phyloP scores from a whole-genome alignment of 2,888 invertebrate genomes.

The Lepidocyrtinus sp. region DNA sequence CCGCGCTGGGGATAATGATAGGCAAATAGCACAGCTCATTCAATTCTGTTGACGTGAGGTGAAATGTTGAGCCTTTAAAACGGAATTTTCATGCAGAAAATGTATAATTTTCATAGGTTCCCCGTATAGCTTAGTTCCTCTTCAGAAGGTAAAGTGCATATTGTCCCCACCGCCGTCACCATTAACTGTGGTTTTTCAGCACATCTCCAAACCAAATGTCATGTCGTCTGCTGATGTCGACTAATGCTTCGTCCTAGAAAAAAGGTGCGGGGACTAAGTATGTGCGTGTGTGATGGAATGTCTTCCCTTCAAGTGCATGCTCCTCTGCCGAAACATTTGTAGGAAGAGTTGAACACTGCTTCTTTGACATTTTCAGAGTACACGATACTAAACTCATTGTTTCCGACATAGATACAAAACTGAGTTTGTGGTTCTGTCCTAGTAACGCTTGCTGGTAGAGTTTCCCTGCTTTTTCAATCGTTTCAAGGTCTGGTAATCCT shows the following conservation, averaged over 20 bases:
- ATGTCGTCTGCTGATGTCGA: constrained; percentile 12
- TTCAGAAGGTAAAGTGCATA: constrained; percentile 19
- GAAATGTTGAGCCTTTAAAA: too few species aligned
- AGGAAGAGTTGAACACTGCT: background rate
- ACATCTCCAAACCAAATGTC: constrained; percentile 38
- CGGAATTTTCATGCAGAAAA: too few species aligned
- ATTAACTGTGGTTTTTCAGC: constrained; percentile 15
- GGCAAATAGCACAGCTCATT: too few species aligned
- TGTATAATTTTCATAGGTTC: too few species aligned
- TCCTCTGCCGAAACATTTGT: background rate
- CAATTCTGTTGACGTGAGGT: too few species aligned
- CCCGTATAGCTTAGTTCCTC: too few species aligned
- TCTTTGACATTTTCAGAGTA: constrained; percentile 1
- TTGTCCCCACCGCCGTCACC: constrained; percentile 17
- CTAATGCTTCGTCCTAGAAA: constrained; percentile 7
- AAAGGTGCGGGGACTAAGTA: background rate
- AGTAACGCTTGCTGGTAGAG: background rate
- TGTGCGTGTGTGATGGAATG: constrained; percentile 20
- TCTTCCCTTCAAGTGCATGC: background rate
- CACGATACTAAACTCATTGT: constrained; percentile 17
- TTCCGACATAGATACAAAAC: background rate
- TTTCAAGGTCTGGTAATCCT: too few species aligned
- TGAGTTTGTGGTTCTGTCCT: constrained; percentile 2
- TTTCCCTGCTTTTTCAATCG: background rate
- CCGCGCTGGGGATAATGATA: too few species aligned